Evolutionary conservation across 2,888 invertebrate species (phyloP), one percentile per base, ranked within the genome.

Genomic region (Nezara viridula): DNA sequence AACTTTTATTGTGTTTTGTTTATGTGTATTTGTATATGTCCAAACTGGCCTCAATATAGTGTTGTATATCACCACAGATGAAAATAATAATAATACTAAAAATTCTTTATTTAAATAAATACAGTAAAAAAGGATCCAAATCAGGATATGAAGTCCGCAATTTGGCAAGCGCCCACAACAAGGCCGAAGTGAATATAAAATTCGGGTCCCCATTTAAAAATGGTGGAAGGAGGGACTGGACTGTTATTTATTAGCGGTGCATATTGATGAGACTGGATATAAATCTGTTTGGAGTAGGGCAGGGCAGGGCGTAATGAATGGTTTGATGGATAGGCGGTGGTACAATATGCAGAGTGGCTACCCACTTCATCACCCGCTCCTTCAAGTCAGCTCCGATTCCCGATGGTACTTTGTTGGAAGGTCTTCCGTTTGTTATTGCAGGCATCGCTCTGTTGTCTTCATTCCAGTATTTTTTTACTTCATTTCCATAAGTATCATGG

Each of bases 231-330:
- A 37, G 66, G 37, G 32, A 73, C 66, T 0, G 37, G 66, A 19
- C 66, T 37, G 66, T 73, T 73, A 73, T 73, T 73, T 73, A 73
- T 73, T 73, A 73, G 66, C 19, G 21, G 66, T 73, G 66, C 66
- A 73, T 73, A 73, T 73, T 73, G 66, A 73, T 73, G 66, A 73
- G 32, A 32, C 0, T 19, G 66, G 66, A 37, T 73, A 73, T 73
- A 73, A 73, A 73, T 73, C 66, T 73, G 66, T 73, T 73, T 73
- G 66, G 66, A 73, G 66, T 73, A 21, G 66, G 37, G 37, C 6
- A 73, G 66, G 37, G 66, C 66, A 73, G n/a, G n/a, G n/a, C n/a
- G 66, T 73, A 73, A 73, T 73, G 66, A 73, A 73, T 73, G 66
- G 32, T 73, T 73, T 73, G 66, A 73, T 73, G 66, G 66, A 73